Evolutionary conservation across 2,888 invertebrate genomes (phyloP).

Genomic region (Globia sparganii): DNA sequence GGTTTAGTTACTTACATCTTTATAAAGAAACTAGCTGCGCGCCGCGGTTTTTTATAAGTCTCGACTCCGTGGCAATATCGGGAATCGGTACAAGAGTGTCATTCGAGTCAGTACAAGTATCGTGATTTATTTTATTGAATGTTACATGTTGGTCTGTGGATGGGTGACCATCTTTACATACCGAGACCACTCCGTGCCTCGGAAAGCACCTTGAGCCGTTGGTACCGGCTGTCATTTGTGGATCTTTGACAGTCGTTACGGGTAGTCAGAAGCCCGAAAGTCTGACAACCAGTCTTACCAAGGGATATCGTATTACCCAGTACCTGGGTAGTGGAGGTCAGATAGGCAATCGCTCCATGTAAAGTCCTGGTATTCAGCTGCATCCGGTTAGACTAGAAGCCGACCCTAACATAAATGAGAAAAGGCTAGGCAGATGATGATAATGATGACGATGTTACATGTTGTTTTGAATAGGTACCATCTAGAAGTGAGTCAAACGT

Average conservation of each 20-base stretch:
- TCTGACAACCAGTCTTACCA: background rate
- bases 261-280: background rate
- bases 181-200: background rate
- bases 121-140: too few relatives aligned
- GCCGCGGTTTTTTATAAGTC: background rate
- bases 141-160: too few relatives aligned
- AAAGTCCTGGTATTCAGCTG: background rate
- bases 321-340: background rate
- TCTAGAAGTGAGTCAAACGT: too few relatives aligned
- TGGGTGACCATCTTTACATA: background rate
- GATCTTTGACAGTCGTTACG: background rate
- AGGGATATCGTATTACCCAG: background rate
- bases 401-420: background rate
- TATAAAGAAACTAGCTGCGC: background rate
- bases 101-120: too few relatives aligned
- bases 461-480: too few relatives aligned
- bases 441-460: too few relatives aligned
- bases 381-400: background rate
- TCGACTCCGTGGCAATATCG: background rate
- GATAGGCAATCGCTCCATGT: background rate
- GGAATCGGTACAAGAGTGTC: too few relatives aligned
- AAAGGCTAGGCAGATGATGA: background rate
- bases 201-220: background rate
- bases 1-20: background rate
- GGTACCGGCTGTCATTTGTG: background rate